Evolutionary conservation across 2,797 vertebrate species (phyloP).

Genomic region (Protonibea diacanthus): DNA sequence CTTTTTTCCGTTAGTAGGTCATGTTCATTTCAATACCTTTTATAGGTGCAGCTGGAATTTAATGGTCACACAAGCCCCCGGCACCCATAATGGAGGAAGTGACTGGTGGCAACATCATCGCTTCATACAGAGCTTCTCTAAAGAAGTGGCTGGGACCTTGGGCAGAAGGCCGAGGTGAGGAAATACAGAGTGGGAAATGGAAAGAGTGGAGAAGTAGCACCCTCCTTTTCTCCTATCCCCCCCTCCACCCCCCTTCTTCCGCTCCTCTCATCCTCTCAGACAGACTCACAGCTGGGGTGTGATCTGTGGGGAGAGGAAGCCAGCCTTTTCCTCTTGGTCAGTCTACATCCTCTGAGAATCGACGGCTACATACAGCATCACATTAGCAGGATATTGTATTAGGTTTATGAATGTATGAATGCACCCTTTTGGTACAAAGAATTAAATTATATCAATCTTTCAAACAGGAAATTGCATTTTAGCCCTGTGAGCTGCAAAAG

Average conservation of each 20-base stretch:
- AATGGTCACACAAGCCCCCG: slow-evolving; percentile 27
- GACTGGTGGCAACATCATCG: slow-evolving; percentile 20
- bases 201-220: slow-evolving; percentile 48
- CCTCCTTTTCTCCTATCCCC: slow-evolving; percentile 21
- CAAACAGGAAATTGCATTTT: neutral
- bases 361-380: neutral
- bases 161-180: slow-evolving; percentile 50
- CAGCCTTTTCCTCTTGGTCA: slow-evolving; percentile 70
- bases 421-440: neutral
- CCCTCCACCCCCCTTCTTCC: slow-evolving; percentile 11
- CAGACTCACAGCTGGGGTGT: slow-evolving; percentile 72
- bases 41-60: slow-evolving; percentile 54
- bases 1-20: slow-evolving; percentile 13
- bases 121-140: slow-evolving; percentile 37
- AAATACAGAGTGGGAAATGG: slow-evolving; percentile 27
- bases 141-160: slow-evolving; percentile 42
- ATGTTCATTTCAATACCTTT: slow-evolving; percentile 42
- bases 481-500: neutral
- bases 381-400: neutral
- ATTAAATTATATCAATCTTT: slow-evolving; percentile 4
- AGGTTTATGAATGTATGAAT: neutral
- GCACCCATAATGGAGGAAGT: slow-evolving; percentile 47
- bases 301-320: slow-evolving; percentile 65
- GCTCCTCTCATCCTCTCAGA: slow-evolving; percentile 58
- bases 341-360: slow-evolving; percentile 64